These are phyloP conservation scores for Acronicta alni DNA, from an alignment of 2,888 invertebrate genomes.

Conservation along the genomic window DNA sequence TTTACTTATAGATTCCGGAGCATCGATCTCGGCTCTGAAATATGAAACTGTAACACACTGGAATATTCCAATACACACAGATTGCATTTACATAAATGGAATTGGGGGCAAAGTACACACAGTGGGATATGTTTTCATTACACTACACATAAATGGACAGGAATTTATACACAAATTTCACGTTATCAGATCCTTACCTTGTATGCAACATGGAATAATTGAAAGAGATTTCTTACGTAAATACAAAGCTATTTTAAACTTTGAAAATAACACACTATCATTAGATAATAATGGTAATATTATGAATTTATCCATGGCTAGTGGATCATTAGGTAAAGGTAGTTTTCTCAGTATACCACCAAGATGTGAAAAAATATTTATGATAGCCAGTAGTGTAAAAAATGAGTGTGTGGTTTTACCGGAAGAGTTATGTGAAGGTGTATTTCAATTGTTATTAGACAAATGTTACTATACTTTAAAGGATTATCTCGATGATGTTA, in stretches of 20 bases:
- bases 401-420: neutral
- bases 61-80: neutral
- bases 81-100: neutral
- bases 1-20: conserved; percentile 3
- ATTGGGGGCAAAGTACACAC: neutral
- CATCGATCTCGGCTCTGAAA: neutral
- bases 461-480: too few relatives aligned
- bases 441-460: too few relatives aligned
- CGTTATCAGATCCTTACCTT: conserved; percentile 3
- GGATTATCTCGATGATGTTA: too few relatives aligned
- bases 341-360: neutral
- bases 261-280: conserved; percentile 11
- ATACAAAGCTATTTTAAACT: conserved; percentile 6
- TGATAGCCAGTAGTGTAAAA: neutral
- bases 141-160: neutral
- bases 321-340: neutral
- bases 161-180: conserved; percentile 2
- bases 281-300: too few relatives aligned
- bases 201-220: neutral
- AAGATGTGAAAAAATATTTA: conserved; percentile 3
- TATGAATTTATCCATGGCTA: neutral
- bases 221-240: conserved; percentile 7
- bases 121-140: neutral
- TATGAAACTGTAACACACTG: neutral
- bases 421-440: conserved; percentile 1